Evolutionary conservation across 30 jellyfish, hydroid and myxozoan genomes (phyloP).

Genomic region (Aurelia coerulea): DNA sequence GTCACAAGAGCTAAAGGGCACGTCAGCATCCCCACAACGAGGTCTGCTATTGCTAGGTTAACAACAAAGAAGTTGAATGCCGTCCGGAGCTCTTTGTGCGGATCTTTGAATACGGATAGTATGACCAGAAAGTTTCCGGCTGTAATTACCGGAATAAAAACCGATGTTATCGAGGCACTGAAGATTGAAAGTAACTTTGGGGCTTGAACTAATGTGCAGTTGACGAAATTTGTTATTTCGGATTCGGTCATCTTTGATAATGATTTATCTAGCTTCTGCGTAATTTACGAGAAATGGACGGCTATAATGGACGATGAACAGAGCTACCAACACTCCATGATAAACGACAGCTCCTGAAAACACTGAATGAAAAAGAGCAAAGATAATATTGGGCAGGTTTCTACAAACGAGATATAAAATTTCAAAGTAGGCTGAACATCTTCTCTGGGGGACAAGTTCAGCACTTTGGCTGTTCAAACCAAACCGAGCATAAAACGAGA

Average conservation of each 20-base stretch:
- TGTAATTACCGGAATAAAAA: slow-evolving; percentile 21
- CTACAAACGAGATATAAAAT: too few species aligned
- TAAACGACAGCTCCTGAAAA: too few species aligned
- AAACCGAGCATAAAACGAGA: too few species aligned
- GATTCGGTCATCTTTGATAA: slow-evolving; percentile 27
- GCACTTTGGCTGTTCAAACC: too few species aligned
- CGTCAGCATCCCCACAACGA: slow-evolving; percentile 40
- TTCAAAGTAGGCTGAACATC: too few species aligned
- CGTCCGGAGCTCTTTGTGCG: slow-evolving; percentile 49
- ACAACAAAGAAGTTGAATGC: slow-evolving; percentile 50
- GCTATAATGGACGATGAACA: too few species aligned
- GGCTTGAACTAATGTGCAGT: slow-evolving; percentile 35
- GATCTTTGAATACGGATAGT: slow-evolving; percentile 32
- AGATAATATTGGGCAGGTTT: too few species aligned
- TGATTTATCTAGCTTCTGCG: background rate
- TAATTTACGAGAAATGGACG: background rate
- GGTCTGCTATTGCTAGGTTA: slow-evolving; percentile 48
- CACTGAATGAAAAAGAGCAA: too few species aligned
- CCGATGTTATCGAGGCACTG: slow-evolving; percentile 37
- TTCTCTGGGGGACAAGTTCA: too few species aligned
- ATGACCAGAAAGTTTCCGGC: slow-evolving; percentile 52
- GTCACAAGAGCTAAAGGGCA: slow-evolving; percentile 44
- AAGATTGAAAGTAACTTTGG: slow-evolving; percentile 31
- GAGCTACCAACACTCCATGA: too few species aligned
- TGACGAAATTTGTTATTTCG: slow-evolving; percentile 22